Evolutionary conservation across 2,888 invertebrate species (phyloP).

Genomic region (Cyrtodaria siliqua): DNA sequence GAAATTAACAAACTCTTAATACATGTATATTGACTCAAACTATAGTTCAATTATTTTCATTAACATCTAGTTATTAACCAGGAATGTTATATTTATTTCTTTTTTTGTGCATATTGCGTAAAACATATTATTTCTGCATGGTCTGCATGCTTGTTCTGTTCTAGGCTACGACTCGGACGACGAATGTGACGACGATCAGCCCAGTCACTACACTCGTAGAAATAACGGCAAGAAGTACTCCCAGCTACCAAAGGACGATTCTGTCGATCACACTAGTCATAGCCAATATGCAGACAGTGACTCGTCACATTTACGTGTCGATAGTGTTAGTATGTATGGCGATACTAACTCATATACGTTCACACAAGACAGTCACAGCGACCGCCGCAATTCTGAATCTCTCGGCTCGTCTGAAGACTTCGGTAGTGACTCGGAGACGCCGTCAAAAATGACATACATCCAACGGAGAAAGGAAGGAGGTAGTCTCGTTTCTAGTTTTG

Average conservation of each 20-base stretch:
- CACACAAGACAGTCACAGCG: constrained; percentile 64
- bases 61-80: too few relatives aligned
- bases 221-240: constrained; percentile 83
- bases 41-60: too few relatives aligned
- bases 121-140: constrained; percentile 47
- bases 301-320: constrained; percentile 50
- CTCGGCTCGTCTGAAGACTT: constrained; percentile 78
- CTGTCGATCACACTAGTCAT: constrained; percentile 65
- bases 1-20: too few relatives aligned
- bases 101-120: constrained; percentile 19
- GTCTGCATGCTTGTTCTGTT: constrained; percentile 66
- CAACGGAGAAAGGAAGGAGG: constrained; percentile 79
- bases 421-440: constrained; percentile 78
- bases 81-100: neutral
- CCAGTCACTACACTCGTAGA: constrained; percentile 76
- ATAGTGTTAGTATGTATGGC: constrained; percentile 64
- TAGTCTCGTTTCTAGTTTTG: constrained; percentile 18
- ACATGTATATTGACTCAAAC: too few relatives aligned
- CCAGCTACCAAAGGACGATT: constrained; percentile 80
- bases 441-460: constrained; percentile 74
- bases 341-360: constrained; percentile 62
- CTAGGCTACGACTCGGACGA: constrained; percentile 84
- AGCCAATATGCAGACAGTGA: constrained; percentile 43
- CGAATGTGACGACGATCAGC: constrained; percentile 73
- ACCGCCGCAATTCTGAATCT: constrained; percentile 71